Evolutionary conservation across 2,113 vertebrate species (phyloP).

Genomic region (Pteropus alecto): DNA sequence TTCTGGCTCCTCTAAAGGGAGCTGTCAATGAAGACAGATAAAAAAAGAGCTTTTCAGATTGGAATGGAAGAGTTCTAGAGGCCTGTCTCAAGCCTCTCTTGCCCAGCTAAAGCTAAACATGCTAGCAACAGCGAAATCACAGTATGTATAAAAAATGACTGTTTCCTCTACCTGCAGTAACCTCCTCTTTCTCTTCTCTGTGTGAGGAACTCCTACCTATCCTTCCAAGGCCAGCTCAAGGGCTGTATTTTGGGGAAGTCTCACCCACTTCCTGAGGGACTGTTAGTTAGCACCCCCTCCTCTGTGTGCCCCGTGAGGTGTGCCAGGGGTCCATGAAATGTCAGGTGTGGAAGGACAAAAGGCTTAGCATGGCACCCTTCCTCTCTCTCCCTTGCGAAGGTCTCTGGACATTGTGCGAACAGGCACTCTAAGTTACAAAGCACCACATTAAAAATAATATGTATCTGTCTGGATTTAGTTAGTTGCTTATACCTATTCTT

Average conservation of each 20-base stretch:
- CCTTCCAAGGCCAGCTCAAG: not conserved
- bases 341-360: not conserved
- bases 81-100: too few relatives aligned
- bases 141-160: fast-evolving
- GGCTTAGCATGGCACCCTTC: too few relatives aligned
- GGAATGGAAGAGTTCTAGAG: not conserved
- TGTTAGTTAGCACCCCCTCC: not conserved
- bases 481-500: not conserved
- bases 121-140: fast-evolving
- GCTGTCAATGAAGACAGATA: not conserved
- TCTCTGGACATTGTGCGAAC: not conserved
- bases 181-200: not conserved
- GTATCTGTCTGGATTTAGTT: not conserved
- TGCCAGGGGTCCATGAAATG: not conserved
- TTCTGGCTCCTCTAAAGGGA: not conserved
- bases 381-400: not conserved
- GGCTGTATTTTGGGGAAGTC: not conserved
- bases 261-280: not conserved
- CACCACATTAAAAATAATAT: not conserved
- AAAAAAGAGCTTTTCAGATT: not conserved
- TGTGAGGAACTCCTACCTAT: not conserved
- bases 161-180: not conserved
- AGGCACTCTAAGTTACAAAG: not conserved
- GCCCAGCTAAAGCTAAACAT: not conserved
- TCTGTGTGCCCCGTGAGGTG: not conserved